phyloP scores from a whole-genome alignment of 2,113 vertebrate species.

The Brienomyrus longianalis region DNA sequence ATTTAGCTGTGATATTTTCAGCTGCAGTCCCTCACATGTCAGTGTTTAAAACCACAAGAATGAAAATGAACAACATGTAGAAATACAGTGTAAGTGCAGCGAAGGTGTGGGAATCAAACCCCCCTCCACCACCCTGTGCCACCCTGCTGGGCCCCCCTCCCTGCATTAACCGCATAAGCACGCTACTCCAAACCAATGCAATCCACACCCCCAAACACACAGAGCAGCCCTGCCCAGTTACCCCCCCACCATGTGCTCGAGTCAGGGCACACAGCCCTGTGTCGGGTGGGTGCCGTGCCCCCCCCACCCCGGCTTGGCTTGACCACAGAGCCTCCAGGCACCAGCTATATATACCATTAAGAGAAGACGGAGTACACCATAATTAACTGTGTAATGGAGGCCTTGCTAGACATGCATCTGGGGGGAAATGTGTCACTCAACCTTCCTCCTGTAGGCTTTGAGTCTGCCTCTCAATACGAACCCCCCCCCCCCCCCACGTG shows the following conservation, averaged over 20 bases:
- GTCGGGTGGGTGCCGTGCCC: neutral
- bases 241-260: neutral
- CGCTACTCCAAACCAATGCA: neutral
- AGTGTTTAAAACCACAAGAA: conserved; percentile 20
- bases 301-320: neutral
- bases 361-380: conserved; percentile 26
- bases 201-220: neutral
- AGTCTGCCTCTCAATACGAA: neutral
- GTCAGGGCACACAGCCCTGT: neutral
- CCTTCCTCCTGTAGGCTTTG: neutral
- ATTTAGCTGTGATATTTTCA: neutral
- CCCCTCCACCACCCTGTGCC: neutral
- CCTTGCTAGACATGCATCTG: conserved; percentile 13
- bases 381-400: conserved; percentile 37
- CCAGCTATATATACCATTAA: conserved; percentile 20
- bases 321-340: conserved; percentile 22
- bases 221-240: neutral
- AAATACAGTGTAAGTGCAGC: conserved; percentile 32
- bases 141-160: neutral
- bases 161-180: neutral
- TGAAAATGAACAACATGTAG: conserved; percentile 18
- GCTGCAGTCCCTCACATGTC: neutral
- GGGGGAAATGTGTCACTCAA: conserved; percentile 11
- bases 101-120: conserved; percentile 20
- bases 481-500: conserved; percentile 28